Percentiles rank a stretch among this genome's conserved stretches.
Evolutionary conservation across 2,888 invertebrate genomes (phyloP).

Genomic region (Laothoe populi): DNA sequence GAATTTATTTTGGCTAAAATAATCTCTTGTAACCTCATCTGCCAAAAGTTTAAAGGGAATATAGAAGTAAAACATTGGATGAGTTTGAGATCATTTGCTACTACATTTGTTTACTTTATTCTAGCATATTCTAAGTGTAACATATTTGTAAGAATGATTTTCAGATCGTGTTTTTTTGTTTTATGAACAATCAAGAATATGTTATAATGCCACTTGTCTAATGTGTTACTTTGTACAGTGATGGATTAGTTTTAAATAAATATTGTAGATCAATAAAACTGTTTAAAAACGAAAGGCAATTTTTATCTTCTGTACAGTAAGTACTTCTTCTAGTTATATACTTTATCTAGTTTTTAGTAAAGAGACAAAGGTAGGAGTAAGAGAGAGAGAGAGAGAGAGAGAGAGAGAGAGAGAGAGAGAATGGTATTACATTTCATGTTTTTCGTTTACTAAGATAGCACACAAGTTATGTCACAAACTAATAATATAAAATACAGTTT

Average conservation of each 20-base stretch:
- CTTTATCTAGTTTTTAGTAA: no score
- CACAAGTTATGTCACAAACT: no score
- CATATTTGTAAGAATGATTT: constrained; percentile 33
- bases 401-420: no score
- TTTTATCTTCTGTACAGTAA: background rate
- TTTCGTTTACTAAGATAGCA: no score
- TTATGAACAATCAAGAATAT: constrained; percentile 42
- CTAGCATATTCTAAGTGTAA: constrained; percentile 36
- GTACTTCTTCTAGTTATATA: background rate
- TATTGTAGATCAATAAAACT: constrained; percentile 64
- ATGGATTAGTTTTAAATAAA: constrained; percentile 49
- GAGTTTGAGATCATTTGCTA: constrained; percentile 36
- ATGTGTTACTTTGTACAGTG: constrained; percentile 59
- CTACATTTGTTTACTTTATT: constrained; percentile 23
- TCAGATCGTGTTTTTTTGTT: background rate
- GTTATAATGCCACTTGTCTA: constrained; percentile 43
- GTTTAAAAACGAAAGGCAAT: constrained; percentile 46
- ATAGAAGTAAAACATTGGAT: constrained; percentile 52
- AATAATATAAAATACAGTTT: no score
- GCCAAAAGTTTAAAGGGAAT: constrained; percentile 7
- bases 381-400: no score
- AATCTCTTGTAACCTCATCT: background rate
- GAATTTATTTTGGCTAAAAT: no score
- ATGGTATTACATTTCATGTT: no score
- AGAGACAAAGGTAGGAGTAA: no score